A percentile compares a stretch with the other conserved stretches of the same genome.
These are phyloP conservation scores for Arrhamphus sclerolepis DNA, from an alignment of 2,797 vertebrate species.

Conservation along the genomic window DNA sequence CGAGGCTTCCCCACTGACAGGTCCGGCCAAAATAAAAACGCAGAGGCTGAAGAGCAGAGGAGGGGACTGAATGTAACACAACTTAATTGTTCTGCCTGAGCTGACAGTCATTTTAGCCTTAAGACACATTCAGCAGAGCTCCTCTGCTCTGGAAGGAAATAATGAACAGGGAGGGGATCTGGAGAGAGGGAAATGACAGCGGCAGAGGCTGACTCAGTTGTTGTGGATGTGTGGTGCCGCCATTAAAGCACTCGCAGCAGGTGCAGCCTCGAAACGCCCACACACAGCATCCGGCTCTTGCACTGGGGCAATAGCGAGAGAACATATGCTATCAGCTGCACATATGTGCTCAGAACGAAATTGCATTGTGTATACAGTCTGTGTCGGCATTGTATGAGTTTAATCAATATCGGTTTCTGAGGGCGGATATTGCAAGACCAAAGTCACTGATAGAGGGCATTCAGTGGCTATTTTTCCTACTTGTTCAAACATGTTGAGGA, in stretches of 20 bases:
- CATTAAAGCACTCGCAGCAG: slow-evolving; percentile 59
- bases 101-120: slow-evolving; percentile 35
- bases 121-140: slow-evolving; percentile 42
- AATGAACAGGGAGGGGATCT: slow-evolving; percentile 37
- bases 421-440: background rate
- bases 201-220: slow-evolving; percentile 37
- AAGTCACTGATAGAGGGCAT: background rate
- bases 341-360: slow-evolving; percentile 12
- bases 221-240: slow-evolving; percentile 30
- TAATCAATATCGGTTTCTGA: slow-evolving; percentile 14
- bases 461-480: background rate
- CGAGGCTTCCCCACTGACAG: slow-evolving; percentile 38
- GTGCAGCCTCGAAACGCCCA: slow-evolving; percentile 57
- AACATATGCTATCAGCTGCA: slow-evolving; percentile 22
- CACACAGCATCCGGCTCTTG: slow-evolving; percentile 39
- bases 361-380: background rate
- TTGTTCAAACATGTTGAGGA: background rate
- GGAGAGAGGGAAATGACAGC: slow-evolving; percentile 32
- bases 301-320: slow-evolving; percentile 7
- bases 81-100: slow-evolving; percentile 47
- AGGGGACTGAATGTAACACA: slow-evolving; percentile 23
- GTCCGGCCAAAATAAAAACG: slow-evolving; percentile 19
- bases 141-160: slow-evolving; percentile 34
- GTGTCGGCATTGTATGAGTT: background rate
- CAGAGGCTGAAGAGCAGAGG: slow-evolving; percentile 23